phyloP scores from a whole-genome alignment of 2,888 invertebrate species.

The Lasioglossum figueresi region DNA sequence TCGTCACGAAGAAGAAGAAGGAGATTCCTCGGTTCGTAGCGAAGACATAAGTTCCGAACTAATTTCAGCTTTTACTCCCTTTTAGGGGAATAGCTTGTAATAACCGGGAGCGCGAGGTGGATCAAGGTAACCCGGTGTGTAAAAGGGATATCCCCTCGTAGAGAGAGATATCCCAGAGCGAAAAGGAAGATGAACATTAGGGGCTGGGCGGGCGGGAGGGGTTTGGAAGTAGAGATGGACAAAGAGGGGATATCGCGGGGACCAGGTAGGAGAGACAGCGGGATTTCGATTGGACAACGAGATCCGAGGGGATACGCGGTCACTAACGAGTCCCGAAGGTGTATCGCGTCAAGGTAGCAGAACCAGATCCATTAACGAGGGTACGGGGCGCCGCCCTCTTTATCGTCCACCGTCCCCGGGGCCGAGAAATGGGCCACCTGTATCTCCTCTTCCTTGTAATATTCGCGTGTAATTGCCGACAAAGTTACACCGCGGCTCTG shows the following conservation, averaged over 20 bases:
- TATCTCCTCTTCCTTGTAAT: slow-evolving; percentile 56
- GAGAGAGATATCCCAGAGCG: background rate
- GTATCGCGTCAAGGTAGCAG: slow-evolving; percentile 67
- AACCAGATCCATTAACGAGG: slow-evolving; percentile 71
- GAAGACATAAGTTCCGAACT: slow-evolving; percentile 66
- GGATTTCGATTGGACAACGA: slow-evolving; percentile 66
- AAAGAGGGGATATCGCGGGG: background rate
- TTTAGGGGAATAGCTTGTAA: slow-evolving; percentile 68
- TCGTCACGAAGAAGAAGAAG: background rate
- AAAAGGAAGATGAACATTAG: background rate
- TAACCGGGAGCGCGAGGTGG: slow-evolving; percentile 64
- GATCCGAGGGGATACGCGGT: slow-evolving; percentile 27
- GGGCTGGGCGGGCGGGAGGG: background rate
- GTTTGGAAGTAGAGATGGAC: background rate
- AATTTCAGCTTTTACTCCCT: slow-evolving; percentile 67
- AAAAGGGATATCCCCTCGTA: slow-evolving; percentile 14
- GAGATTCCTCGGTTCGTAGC: slow-evolving; percentile 59
- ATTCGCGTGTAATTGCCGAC: slow-evolving; percentile 56
- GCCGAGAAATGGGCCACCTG: slow-evolving; percentile 64
- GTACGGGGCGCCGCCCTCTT: slow-evolving; percentile 63
- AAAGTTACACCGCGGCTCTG: slow-evolving; percentile 44
- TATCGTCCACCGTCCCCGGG: slow-evolving; percentile 52
- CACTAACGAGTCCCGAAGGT: slow-evolving; percentile 29
- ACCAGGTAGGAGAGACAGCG: background rate
- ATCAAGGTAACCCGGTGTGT: slow-evolving; percentile 48